These are phyloP conservation scores for Chrosomus eos DNA, from an alignment of 2,797 vertebrate genomes.

Conservation along the genomic window DNA sequence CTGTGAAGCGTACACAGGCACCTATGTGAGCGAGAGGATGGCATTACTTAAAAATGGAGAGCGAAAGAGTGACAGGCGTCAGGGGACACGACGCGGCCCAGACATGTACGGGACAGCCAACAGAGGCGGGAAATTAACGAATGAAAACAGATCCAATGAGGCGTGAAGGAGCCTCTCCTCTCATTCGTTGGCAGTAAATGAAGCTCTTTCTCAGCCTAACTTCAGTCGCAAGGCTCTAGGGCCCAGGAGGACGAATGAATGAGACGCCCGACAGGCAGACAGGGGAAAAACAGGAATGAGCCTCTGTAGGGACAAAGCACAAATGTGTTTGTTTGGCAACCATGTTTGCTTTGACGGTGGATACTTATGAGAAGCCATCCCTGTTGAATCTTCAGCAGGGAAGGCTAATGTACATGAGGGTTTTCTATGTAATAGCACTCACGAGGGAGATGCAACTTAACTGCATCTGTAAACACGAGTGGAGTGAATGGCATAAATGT, in stretches of 20 bases:
- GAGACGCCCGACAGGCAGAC: slow-evolving; percentile 38
- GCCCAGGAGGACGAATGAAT: slow-evolving; percentile 34
- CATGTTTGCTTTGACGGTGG: slow-evolving; percentile 33
- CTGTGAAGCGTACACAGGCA: slow-evolving; percentile 12
- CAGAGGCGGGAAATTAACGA: slow-evolving; percentile 77
- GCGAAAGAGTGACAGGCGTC: slow-evolving; percentile 57
- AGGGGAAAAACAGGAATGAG: slow-evolving; percentile 37
- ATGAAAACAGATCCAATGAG: slow-evolving; percentile 82
- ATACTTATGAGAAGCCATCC: slow-evolving; percentile 13
- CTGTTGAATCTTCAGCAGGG: slow-evolving; percentile 26
- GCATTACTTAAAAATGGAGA: slow-evolving; percentile 37
- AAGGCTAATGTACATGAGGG: slow-evolving; percentile 44
- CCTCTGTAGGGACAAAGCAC: slow-evolving; percentile 29
- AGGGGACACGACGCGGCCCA: slow-evolving; percentile 52
- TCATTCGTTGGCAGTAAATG: slow-evolving; percentile 54
- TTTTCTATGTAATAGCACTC: slow-evolving; percentile 34
- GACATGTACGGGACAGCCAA: slow-evolving; percentile 57
- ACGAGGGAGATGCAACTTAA: slow-evolving; percentile 27
- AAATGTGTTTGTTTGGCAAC: slow-evolving; percentile 53
- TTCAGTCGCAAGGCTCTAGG: slow-evolving; percentile 29
- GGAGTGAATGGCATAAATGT: not conserved
- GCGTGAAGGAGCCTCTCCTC: slow-evolving; percentile 77
- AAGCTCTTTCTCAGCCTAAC: slow-evolving; percentile 48
- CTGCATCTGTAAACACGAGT: slow-evolving; percentile 19
- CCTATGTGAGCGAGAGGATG: slow-evolving; percentile 14